Conservation (phyloP, 2,797 vertebrate species). For the Aplochiton taeniatus region DNA sequence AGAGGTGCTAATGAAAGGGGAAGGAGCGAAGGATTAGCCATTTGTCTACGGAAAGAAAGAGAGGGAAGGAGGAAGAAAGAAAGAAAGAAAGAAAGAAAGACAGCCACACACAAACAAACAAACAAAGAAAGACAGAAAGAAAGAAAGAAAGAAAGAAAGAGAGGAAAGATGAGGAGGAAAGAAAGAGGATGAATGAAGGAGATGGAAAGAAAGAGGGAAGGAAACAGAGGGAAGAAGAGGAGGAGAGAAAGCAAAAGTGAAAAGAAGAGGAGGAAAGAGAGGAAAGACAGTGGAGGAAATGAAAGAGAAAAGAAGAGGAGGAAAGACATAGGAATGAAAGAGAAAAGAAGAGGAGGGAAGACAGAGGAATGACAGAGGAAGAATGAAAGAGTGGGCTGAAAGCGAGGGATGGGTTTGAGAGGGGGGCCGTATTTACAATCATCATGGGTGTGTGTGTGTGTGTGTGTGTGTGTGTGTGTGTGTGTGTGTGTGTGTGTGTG, state of each 20-base stretch:
- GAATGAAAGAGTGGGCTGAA: background rate
- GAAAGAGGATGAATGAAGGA: background rate
- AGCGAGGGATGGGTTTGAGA: background rate
- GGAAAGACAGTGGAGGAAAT: too few relatives aligned
- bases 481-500: too few relatives aligned
- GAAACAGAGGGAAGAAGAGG: background rate
- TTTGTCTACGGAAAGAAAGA: background rate
- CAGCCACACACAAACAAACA: too few relatives aligned
- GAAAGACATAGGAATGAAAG: background rate
- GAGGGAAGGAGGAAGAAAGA: background rate
- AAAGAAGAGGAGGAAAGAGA: background rate
- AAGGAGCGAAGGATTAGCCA: background rate
- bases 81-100: background rate
- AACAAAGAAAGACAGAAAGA: too few relatives aligned
- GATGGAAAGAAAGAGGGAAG: background rate
- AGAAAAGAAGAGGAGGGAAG: too few relatives aligned
- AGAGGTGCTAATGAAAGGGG: background rate
- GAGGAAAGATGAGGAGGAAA: too few relatives aligned
- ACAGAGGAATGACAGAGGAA: background rate
- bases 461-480: constrained; percentile 1
- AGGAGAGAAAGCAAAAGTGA: background rate
- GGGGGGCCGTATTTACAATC: too few relatives aligned
- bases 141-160: background rate
- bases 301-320: background rate
- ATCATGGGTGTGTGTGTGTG: too few relatives aligned